Percentiles rank a stretch among this genome's conserved stretches.
These are phyloP conservation scores for Zelleria hepariella DNA, from an alignment of 2,888 invertebrate genomes.

Conservation along the genomic window DNA sequence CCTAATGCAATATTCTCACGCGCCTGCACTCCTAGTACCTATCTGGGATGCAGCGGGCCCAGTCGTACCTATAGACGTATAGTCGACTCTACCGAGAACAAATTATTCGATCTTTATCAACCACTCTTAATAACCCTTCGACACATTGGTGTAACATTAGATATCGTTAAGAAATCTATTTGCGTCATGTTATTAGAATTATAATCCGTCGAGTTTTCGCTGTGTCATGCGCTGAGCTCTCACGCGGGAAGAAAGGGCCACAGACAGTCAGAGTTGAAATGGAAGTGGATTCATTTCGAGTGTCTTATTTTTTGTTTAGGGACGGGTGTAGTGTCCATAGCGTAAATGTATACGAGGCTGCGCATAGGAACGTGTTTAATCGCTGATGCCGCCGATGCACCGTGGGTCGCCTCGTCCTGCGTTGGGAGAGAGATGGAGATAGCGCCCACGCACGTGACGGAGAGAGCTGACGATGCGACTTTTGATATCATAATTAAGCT, in stretches of 20 bases:
- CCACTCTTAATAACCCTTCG: slow-evolving; percentile 28
- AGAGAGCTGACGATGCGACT: slow-evolving; percentile 45
- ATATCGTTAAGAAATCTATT: slow-evolving; percentile 36
- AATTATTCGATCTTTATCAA: slow-evolving; percentile 24
- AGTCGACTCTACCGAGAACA: neutral
- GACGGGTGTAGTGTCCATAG: slow-evolving; percentile 20
- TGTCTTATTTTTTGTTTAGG: slow-evolving; percentile 23
- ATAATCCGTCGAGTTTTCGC: slow-evolving; percentile 35
- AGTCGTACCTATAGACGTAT: too few relatives aligned
- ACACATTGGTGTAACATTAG: slow-evolving; percentile 29
- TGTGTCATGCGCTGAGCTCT: slow-evolving; percentile 43
- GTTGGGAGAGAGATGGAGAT: slow-evolving; percentile 38
- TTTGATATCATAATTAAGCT: slow-evolving; percentile 68
- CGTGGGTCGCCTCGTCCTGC: slow-evolving; percentile 38
- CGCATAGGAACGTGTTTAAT: slow-evolving; percentile 71
- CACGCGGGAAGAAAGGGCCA: slow-evolving; percentile 30
- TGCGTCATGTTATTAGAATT: slow-evolving; percentile 32
- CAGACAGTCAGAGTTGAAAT: slow-evolving; percentile 33
- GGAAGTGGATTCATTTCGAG: slow-evolving; percentile 35
- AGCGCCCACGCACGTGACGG: slow-evolving; percentile 29
- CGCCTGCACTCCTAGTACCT: slow-evolving; percentile 20
- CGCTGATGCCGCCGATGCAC: slow-evolving; percentile 46
- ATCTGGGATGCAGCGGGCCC: neutral
- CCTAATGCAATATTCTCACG: slow-evolving; percentile 44
- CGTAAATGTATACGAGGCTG: slow-evolving; percentile 59